These are phyloP conservation scores for Aphaenogaster ashmeadi DNA, from an alignment of 1,140 invertebrate species.

Conservation along the genomic window DNA sequence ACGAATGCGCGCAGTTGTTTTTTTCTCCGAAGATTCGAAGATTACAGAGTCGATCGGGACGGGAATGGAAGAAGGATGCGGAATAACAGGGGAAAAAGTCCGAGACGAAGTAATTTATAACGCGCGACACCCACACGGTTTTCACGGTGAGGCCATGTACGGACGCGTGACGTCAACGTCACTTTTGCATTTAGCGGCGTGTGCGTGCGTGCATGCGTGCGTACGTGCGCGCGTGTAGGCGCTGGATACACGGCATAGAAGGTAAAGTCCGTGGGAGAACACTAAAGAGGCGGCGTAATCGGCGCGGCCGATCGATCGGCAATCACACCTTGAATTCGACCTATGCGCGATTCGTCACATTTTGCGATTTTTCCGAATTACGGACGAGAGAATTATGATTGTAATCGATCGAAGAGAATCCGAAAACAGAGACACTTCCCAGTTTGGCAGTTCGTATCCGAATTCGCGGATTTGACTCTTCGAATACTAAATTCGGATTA, in stretches of 20 bases:
- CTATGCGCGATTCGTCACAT: not conserved
- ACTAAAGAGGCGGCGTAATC: constrained; percentile 62
- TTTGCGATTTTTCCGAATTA: not conserved
- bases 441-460: not conserved
- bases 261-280: constrained; percentile 81
- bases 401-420: not conserved
- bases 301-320: constrained; percentile 38
- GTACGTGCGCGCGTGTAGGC: constrained; percentile 72
- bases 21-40: not conserved
- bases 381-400: not conserved
- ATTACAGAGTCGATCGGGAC: not conserved
- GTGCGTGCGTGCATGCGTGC: constrained; percentile 70
- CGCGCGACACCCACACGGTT: constrained; percentile 78
- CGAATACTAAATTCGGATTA: not conserved
- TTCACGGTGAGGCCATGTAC: constrained; percentile 79
- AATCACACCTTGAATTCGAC: constrained; percentile 29
- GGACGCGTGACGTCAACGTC: constrained; percentile 82
- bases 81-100: constrained; percentile 25
- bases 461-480: not conserved
- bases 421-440: not conserved
- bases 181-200: constrained; percentile 80
- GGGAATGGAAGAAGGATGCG: constrained; percentile 18
- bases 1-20: not conserved
- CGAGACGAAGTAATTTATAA: constrained; percentile 80
- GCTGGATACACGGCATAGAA: constrained; percentile 77